phyloP scores from a whole-genome alignment of 2,888 invertebrate genomes.

The Scaptomyza caliginosa region DNA sequence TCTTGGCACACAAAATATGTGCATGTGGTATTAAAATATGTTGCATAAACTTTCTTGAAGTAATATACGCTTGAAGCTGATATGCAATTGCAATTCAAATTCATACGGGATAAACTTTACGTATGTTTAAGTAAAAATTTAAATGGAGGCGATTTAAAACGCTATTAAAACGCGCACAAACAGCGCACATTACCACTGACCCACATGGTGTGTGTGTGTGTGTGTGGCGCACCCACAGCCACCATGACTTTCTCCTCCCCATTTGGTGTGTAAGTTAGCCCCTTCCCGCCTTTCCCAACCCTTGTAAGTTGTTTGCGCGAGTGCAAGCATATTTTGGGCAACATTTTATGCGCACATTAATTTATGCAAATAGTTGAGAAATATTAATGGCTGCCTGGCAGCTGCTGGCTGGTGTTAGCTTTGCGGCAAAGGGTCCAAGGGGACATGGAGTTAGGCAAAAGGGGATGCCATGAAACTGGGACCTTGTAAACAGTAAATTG shows the following conservation, averaged over 20 bases:
- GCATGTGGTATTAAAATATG: slow-evolving; percentile 44
- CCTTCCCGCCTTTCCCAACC: background rate
- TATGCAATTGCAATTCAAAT: slow-evolving; percentile 66
- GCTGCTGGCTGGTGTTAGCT: slow-evolving; percentile 43
- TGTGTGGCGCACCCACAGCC: slow-evolving; percentile 7
- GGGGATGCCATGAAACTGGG: background rate
- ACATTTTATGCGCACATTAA: slow-evolving; percentile 74
- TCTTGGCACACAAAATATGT: slow-evolving; percentile 20
- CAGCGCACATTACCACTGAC: slow-evolving; percentile 22
- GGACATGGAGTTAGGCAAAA: background rate
- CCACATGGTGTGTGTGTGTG: slow-evolving; percentile 26
- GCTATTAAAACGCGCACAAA: slow-evolving; percentile 58
- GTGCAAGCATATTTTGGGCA: slow-evolving; percentile 63
- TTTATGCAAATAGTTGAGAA: slow-evolving; percentile 78
- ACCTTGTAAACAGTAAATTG: slow-evolving; percentile 38
- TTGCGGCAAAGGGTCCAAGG: background rate
- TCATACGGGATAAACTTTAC: slow-evolving; percentile 56
- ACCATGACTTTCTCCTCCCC: background rate
- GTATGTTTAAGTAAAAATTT: slow-evolving; percentile 55
- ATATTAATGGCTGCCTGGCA: slow-evolving; percentile 71
- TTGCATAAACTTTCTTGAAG: slow-evolving; percentile 46
- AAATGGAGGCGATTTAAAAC: slow-evolving; percentile 62
- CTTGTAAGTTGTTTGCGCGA: slow-evolving; percentile 17
- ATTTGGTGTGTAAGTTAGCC: background rate
- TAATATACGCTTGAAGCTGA: slow-evolving; percentile 47